Evolutionary conservation across 2,888 invertebrate species (phyloP), one percentile per base, ranked within the genome.

Genomic region (Catocala nupta): DNA sequence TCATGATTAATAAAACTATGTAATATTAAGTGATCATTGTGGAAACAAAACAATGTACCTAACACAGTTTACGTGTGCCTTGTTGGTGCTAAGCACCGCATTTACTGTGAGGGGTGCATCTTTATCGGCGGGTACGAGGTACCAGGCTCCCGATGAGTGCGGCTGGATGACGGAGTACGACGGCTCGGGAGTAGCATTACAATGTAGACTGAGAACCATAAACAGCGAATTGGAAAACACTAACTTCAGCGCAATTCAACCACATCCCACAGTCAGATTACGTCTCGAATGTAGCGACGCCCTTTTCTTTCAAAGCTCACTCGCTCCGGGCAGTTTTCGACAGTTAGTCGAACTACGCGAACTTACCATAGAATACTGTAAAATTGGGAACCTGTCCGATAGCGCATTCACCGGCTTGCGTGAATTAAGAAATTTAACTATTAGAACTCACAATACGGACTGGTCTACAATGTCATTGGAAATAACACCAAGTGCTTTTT

Each of bases 201-300:
- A 96, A 79, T 97, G 97, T 85, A 94, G 96, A 72, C 90, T 97
- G 71, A 95, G 96, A 77, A 97, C 97, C 81, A 97, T 97, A 90
- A 97, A 97, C 92, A 97, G 97, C 90, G 97, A 97, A 92, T 90
- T 97, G 84, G 97, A 97, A 90, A 97, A 97, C 88, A 97, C 97
- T 65, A 97, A 97, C 87, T 97, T 97, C 89, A 97, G 97, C 93
- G 97, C 97, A 70, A 97, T 97, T 78, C 97, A 97, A 90, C 96
- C 97, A 56, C 97, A 97, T 85, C 96, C 97, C 78, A 97, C 97
- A 55, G 97, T 97, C 63, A 95, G 96, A 59, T 90, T 97, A 77
- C 95, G 96, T 68, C 95, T 97, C 63, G 96, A 97, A 90, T 97
- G 97, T 92, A 97, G 96, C 90, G 97, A 97, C 86, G 96, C 96